Evolutionary conservation across 2,888 invertebrate genomes (phyloP), one percentile per base, ranked within the genome.

Genomic region (Zaprionus lineosus): DNA sequence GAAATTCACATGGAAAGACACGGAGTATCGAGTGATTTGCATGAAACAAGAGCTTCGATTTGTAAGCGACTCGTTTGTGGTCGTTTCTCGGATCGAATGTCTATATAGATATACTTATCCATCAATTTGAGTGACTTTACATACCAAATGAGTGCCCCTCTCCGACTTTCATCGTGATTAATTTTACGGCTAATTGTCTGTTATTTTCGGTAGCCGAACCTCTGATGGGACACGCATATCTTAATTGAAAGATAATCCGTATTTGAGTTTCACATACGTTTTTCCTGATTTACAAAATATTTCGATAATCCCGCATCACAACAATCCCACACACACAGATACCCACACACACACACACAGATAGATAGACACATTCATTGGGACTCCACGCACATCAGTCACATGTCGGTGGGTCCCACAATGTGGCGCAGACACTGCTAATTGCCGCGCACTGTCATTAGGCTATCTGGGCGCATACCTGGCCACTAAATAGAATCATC

Each of bases 401-500:
- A 7, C 24, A 24, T 11, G 14, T 6, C 14, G 65, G 29, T 36
- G 34, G 48, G 44, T 33, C 28, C 12, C 19, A 31, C 34, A 65
- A 71, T 65, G 39, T 55, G 55, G 39, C 47, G 43, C 65, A 65
- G 71, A 52, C 72, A 33, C 59, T 65, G 72, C 72, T 67, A 67
- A 67, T 67, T 67, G 52, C 67, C 47, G 29, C 66, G 50, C 70
- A 65, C 63, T 65, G 70, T 81, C 74, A 76, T 75, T 79, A 72
- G 72, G 69, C 47, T 76, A 79, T 76, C 73, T 61, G 21, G 66
- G 37, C 43, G 36, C 57, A 41, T 71, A 75, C 41, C 69, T 44
- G 74, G 56, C 12, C 76, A 58, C 78, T 68, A 73, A 76, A 76
- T 84, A 77, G 78, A 76, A 78, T 82, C 83, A 76, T 76, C 85